Conservation (phyloP, 2,888 invertebrate species). For the Trisateles emortualis region DNA sequence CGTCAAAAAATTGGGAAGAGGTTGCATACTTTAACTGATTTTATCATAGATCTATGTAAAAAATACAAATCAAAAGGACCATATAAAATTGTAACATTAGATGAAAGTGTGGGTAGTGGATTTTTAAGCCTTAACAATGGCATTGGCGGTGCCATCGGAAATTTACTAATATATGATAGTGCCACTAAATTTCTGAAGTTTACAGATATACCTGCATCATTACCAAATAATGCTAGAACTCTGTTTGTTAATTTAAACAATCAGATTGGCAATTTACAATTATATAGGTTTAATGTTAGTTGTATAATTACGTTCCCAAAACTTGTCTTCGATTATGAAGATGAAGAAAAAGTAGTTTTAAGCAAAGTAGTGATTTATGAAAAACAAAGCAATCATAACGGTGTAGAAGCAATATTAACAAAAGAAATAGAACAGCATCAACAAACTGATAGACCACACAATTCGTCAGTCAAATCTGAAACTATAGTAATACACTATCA, state of each 20-base stretch:
- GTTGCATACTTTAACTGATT: conserved; percentile 2
- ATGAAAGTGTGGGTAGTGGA: too few species aligned
- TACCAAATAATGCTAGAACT: conserved; percentile 15
- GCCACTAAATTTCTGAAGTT: conserved; percentile 15
- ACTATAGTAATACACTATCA: background rate
- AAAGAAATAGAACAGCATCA: conserved; percentile 14
- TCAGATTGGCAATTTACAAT: conserved; percentile 10
- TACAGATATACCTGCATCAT: conserved; percentile 6
- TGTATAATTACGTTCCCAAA: conserved; percentile 25
- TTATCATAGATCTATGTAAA: conserved; percentile 9
- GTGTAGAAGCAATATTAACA: conserved; percentile 18
- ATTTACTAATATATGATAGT: conserved; percentile 21
- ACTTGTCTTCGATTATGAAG: conserved; percentile 18
- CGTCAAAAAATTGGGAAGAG: conserved; percentile 3
- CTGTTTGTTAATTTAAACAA: conserved; percentile 6
- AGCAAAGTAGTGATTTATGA: conserved; percentile 29
- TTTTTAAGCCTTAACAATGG: too few species aligned
- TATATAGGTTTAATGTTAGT: conserved; percentile 19
- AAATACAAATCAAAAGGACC: conserved; percentile 11
- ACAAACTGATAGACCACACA: background rate
- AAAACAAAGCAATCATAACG: conserved; percentile 26
- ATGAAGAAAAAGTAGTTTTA: conserved; percentile 22
- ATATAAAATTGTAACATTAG: conserved; percentile 15
- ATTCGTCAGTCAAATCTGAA: background rate
- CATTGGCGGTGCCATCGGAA: conserved; percentile 23